phyloP scores from a whole-genome alignment of 1,140 invertebrate species.

The Neodiprion virginianus region DNA sequence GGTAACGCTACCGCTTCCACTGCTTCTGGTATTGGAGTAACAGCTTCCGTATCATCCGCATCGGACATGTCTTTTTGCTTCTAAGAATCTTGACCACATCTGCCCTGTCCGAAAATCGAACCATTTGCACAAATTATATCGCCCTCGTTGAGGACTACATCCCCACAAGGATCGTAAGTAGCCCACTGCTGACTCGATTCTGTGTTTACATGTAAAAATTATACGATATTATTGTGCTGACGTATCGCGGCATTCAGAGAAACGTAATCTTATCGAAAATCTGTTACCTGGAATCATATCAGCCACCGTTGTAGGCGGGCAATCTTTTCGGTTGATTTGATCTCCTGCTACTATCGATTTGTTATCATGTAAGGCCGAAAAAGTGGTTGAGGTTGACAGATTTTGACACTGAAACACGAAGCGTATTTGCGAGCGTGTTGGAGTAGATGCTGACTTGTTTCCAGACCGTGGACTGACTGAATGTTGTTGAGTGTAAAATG shows the following conservation, averaged over 20 bases:
- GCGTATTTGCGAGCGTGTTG: background rate
- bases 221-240: background rate
- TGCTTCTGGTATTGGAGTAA: background rate
- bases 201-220: background rate
- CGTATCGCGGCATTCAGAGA: background rate
- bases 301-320: background rate
- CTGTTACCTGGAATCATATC: background rate
- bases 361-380: background rate
- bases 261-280: background rate
- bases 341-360: background rate
- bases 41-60: conserved; percentile 1
- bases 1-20: background rate
- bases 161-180: background rate
- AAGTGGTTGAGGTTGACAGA: background rate
- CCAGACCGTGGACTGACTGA: background rate
- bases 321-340: background rate
- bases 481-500: background rate
- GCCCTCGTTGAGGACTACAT: background rate
- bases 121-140: conserved; percentile 3
- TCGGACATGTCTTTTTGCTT: background rate
- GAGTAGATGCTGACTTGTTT: background rate
- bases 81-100: background rate
- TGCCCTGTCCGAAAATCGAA: background rate
- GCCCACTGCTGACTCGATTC: background rate
- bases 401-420: background rate